phyloP scores from a whole-genome alignment of 1,140 invertebrate species.

The Drosophila hydei region DNA sequence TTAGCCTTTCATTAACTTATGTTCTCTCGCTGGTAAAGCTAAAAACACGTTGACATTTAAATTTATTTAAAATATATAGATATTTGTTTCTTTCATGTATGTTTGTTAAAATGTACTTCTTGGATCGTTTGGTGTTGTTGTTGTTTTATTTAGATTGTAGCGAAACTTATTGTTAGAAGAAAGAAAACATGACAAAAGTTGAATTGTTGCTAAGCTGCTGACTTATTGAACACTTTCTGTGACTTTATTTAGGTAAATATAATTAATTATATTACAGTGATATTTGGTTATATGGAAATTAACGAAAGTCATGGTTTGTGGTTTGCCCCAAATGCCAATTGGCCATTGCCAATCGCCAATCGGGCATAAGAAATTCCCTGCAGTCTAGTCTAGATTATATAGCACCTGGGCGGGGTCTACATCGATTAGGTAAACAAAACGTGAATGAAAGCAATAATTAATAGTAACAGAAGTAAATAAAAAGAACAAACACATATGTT shows the following conservation, averaged over 20 bases:
- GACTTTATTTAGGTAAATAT: conserved; percentile 64
- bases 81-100: background rate
- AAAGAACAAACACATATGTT: conserved; percentile 39
- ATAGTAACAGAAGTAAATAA: conserved; percentile 13
- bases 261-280: conserved; percentile 9
- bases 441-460: background rate
- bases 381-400: conserved; percentile 44
- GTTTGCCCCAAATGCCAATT: conserved; percentile 7
- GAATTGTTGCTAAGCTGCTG: conserved; percentile 3
- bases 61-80: conserved; percentile 6
- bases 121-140: conserved; percentile 14
- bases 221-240: conserved; percentile 73
- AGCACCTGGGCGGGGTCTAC: conserved; percentile 60
- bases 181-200: conserved; percentile 8
- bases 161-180: background rate
- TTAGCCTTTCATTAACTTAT: conserved; percentile 20
- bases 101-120: conserved; percentile 17
- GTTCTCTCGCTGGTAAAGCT: conserved; percentile 32
- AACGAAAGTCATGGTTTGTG: conserved; percentile 12
- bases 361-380: conserved; percentile 1
- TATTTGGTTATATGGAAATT: conserved; percentile 40
- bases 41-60: conserved; percentile 17
- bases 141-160: conserved; percentile 7
- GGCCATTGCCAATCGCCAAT: conserved; percentile 11
- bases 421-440: conserved; percentile 1